Evolutionary conservation across 2,797 vertebrate genomes (phyloP), one percentile per base, ranked within the genome.

Genomic region (Esox lucius): DNA sequence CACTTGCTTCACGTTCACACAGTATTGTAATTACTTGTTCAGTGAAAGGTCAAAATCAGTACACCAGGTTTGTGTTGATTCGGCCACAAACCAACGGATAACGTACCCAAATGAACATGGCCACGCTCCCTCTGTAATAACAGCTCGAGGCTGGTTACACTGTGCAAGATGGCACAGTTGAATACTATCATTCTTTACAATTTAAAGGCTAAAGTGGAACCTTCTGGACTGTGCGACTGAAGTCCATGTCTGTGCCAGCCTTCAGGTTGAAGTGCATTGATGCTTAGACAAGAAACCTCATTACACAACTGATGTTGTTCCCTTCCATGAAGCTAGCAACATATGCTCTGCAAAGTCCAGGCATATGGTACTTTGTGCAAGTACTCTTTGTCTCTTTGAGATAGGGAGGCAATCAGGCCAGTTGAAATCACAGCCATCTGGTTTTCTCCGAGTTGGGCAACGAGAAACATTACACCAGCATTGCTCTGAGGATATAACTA

Each of bases 361-460:
- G 68, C 80, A 84, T 82, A 79, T 75, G 75, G 74, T 72, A 62
- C 49, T 79, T 71, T 75, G 62, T 75, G 59, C 66, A 85, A 83
- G 39, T 71, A 72, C 56, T 81, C 51, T 75, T 75, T 76, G 75
- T 80, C 71, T 83, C 79, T 81, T 68, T 75, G 62, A 73, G 74
- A 68, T 35, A 26, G 35, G 35, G 72, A 78, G 75, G 69, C 77
- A 75, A 80, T 83, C 74, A 78, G 59, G 56, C 62, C 62, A 74
- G 66, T 62, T 68, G 70, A 73, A 81, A 67, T 26, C 73, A 64
- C 75, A 81, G 74, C 79, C 81, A 83, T 81, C 82, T 79, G 79
- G 78, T 74, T 59, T 61, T 7, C 39, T 24, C 68, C 59, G 49
- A 39, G 70, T 33, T 65, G 70, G 68, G 39, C 74, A 24, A 22